phyloP scores from a whole-genome alignment of 2,888 invertebrate species.

The Drosophila demipolita region DNA sequence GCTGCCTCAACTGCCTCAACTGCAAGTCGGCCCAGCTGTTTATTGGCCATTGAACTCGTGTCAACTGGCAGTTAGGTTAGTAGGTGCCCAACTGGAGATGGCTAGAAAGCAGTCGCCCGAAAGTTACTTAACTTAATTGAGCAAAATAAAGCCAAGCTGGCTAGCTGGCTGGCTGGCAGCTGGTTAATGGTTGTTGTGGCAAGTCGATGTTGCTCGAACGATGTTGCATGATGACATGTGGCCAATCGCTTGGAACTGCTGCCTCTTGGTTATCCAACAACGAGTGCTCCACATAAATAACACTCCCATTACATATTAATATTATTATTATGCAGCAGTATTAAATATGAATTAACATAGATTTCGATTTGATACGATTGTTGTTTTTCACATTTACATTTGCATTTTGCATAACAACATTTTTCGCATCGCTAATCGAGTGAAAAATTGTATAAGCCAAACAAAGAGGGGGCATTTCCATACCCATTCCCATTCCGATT shows the following conservation, averaged over 20 bases:
- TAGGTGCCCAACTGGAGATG: conserved; percentile 5
- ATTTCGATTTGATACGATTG: conserved; percentile 9
- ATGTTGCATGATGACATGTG: conserved; percentile 24
- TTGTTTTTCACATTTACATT: not conserved
- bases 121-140: conserved; percentile 22
- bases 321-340: conserved; percentile 23
- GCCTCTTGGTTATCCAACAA: conserved; percentile 40
- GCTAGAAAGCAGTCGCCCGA: conserved; percentile 7
- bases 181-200: conserved; percentile 16
- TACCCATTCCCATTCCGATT: not conserved
- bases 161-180: not conserved
- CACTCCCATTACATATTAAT: conserved; percentile 23
- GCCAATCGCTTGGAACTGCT: conserved; percentile 37
- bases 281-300: conserved; percentile 6
- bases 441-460: conserved; percentile 10
- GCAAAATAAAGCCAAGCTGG: not conserved
- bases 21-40: conserved; percentile 12
- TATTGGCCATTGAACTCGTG: not conserved
- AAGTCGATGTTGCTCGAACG: conserved; percentile 7
- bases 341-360: conserved; percentile 31
- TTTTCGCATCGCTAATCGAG: conserved; percentile 36
- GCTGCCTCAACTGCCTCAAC: not conserved
- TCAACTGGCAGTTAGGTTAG: conserved; percentile 27
- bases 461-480: conserved; percentile 24
- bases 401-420: conserved; percentile 31